Conservation (phyloP, 2,888 invertebrate genomes). For the Ophion costatus region DNA sequence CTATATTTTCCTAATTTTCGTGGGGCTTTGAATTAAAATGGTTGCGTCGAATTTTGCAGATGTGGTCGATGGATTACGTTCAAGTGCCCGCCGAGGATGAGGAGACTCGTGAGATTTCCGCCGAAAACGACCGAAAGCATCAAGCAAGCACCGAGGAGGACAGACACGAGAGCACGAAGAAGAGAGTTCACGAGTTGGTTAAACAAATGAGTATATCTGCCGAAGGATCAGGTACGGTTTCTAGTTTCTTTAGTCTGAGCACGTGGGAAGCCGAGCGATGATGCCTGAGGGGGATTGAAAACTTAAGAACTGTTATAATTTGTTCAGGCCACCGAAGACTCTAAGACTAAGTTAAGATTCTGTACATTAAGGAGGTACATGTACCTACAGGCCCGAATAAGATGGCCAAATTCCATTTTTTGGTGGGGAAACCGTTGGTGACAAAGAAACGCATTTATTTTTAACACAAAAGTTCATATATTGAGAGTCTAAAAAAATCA, state of each 20-base stretch:
- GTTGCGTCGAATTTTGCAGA: constrained; percentile 85
- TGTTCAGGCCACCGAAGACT: neutral
- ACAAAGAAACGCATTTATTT: no score
- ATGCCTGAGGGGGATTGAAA: no score
- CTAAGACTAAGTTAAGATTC: neutral
- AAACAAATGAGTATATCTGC: constrained; percentile 92
- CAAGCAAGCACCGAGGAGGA: constrained; percentile 81
- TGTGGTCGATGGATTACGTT: constrained; percentile 98
- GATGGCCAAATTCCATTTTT: no score
- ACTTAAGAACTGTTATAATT: neutral
- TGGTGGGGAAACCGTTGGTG: no score
- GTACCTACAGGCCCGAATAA: no score
- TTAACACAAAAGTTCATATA: no score
- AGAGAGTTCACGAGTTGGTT: constrained; percentile 88
- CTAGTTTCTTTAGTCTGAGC: neutral
- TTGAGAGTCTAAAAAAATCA: no score
- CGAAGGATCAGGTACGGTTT: constrained; percentile 85
- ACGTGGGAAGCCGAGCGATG: neutral
- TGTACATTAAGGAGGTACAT: neutral
- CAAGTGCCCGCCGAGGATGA: constrained; percentile 90
- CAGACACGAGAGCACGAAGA: constrained; percentile 84
- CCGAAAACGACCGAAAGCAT: constrained; percentile 84
- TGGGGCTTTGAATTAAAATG: neutral
- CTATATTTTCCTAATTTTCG: neutral
- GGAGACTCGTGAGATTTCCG: constrained; percentile 83